These are phyloP conservation scores for Lasioglossum zephyrum DNA, from an alignment of 2,888 invertebrate species.

Conservation along the genomic window DNA sequence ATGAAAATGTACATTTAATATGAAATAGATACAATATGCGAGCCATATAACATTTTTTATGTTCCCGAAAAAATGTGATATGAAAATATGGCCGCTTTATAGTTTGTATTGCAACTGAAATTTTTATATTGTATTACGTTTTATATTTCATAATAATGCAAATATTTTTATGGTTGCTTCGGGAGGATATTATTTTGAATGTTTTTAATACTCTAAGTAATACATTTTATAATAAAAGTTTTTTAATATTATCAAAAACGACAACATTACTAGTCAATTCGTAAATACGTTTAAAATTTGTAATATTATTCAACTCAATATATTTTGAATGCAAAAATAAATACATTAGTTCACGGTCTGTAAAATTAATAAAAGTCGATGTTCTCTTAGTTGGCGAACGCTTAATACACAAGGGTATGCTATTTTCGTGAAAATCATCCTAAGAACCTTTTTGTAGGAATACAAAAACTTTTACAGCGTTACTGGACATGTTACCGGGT, in stretches of 20 bases:
- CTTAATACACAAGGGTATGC: background rate
- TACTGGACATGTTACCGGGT: background rate
- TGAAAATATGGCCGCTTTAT: background rate
- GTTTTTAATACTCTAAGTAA: no score
- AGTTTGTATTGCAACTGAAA: background rate
- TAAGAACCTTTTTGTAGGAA: background rate
- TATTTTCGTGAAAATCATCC: background rate
- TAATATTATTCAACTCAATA: background rate
- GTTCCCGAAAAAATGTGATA: background rate
- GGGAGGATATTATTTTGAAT: background rate
- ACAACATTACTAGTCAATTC: background rate
- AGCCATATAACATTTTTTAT: background rate
- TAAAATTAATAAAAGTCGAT: background rate
- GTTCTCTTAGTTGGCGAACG: background rate
- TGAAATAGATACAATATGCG: no score
- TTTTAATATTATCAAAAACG: no score
- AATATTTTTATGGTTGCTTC: background rate
- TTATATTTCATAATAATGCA: background rate
- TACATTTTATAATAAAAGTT: no score
- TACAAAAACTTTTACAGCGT: background rate
- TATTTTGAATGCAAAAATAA: background rate
- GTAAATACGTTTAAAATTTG: background rate
- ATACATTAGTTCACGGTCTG: background rate
- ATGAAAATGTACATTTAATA: slow-evolving; percentile 7
- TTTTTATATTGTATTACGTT: background rate